Percentiles rank a stretch among this genome's conserved stretches.
Conservation (phyloP, 1,140 invertebrate species). For the Conus ventricosus region DNA sequence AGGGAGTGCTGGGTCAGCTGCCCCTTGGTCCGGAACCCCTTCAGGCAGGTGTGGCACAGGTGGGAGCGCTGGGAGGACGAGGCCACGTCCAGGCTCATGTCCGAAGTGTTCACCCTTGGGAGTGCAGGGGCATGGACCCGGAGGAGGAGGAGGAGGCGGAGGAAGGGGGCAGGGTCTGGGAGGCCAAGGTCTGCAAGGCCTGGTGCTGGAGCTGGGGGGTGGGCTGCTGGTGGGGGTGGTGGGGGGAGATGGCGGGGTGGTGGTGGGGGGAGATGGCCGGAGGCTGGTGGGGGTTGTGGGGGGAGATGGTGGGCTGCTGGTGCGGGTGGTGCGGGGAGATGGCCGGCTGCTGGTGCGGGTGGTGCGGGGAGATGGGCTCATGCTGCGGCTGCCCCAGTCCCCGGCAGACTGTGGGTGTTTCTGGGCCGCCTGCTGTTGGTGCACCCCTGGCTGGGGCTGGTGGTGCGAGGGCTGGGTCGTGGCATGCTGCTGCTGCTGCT, state of each 20-base stretch:
- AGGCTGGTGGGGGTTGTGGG: not conserved
- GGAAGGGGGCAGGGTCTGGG: not conserved
- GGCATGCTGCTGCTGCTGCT: not conserved
- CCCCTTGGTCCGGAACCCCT: constrained; percentile 96
- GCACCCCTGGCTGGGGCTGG: too few relatives aligned
- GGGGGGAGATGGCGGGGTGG: not conserved
- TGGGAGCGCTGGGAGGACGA: constrained; percentile 78
- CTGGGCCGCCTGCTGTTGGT: too few relatives aligned
- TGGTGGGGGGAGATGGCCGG: not conserved
- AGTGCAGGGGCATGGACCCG: constrained; percentile 50
- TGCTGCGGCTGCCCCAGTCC: constrained; percentile 6
- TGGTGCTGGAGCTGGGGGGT: not conserved
- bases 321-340: not conserved
- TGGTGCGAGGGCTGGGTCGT: not conserved
- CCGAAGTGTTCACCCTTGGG: constrained; percentile 54
- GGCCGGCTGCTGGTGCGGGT: not conserved
- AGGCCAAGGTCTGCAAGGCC: constrained; percentile 1
- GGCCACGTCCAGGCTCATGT: constrained; percentile 8
- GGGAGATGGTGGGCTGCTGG: not conserved
- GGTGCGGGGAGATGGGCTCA: constrained; percentile 16
- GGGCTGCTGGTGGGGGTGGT: not conserved
- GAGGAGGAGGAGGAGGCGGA: not conserved
- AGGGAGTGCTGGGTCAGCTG: constrained; percentile 96
- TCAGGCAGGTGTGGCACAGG: constrained; percentile 97
- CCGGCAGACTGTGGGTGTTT: too few relatives aligned